phyloP scores from a whole-genome alignment of 2,113 vertebrate genomes.

The Macquaria ambigua region DNA sequence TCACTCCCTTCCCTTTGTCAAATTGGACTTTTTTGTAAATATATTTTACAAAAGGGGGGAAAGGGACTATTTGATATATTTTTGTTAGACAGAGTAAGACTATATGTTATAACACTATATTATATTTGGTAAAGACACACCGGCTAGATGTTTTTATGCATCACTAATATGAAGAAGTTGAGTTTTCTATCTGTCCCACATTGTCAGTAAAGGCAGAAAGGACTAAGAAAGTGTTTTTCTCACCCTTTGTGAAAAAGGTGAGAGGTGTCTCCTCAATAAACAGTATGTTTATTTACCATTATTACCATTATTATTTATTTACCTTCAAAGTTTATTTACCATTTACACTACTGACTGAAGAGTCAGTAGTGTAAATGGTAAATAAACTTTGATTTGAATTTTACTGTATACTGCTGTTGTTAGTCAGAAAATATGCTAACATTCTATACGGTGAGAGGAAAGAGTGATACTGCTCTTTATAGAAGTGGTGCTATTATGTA shows the following conservation, averaged over 20 bases:
- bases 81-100: conserved; percentile 52
- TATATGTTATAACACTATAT: conserved; percentile 12
- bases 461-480: no score
- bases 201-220: conserved; percentile 29
- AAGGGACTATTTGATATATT: conserved; percentile 69
- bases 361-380: not conserved
- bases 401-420: not conserved
- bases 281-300: no score
- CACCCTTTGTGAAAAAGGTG: not conserved
- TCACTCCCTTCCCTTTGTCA: conserved; percentile 17
- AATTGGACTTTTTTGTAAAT: conserved; percentile 71
- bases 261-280: conserved; percentile 2
- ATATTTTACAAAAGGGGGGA: conserved; percentile 59
- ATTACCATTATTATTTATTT: no score
- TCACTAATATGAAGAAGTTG: conserved; percentile 8
- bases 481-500: no score
- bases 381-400: conserved; percentile 44
- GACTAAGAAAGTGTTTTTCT: conserved; percentile 22
- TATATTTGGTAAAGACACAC: conserved; percentile 16
- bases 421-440: not conserved
- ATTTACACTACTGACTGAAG: no score
- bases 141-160: conserved; percentile 34
- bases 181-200: conserved; percentile 27
- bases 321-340: no score
- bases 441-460: no score